Evolutionary conservation across 2,797 vertebrate species (phyloP).

Genomic region (Basileuterus tristriatus): DNA sequence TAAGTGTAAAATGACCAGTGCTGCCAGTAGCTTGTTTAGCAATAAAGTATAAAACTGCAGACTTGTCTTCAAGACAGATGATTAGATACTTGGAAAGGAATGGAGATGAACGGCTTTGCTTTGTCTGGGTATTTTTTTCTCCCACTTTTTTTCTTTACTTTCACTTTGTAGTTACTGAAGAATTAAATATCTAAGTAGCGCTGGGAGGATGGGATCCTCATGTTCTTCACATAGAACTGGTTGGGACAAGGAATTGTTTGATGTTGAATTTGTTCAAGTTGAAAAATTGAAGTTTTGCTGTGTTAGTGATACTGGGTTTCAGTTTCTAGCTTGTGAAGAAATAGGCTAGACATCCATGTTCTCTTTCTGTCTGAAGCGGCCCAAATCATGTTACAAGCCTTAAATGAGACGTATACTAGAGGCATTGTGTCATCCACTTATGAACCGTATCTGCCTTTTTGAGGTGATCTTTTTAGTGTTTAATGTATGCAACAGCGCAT

Average conservation of each 20-base stretch:
- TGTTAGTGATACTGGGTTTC: not conserved
- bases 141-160: not conserved
- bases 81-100: not conserved
- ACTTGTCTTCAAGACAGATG: not conserved
- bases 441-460: not conserved
- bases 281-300: not conserved
- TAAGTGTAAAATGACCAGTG: not conserved
- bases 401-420: not conserved
- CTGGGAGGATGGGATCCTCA: not conserved
- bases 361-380: not conserved
- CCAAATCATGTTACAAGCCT: not conserved
- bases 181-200: not conserved
- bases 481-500: not conserved
- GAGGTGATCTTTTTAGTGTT: not conserved
- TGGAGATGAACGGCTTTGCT: not conserved
- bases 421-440: not conserved
- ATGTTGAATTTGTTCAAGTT: not conserved
- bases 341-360: not conserved
- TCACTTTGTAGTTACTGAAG: not conserved
- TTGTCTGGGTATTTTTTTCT: not conserved
- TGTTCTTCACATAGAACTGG: not conserved
- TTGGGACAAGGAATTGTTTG: not conserved
- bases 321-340: not conserved
- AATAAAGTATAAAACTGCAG: not conserved
- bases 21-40: not conserved